Percentiles rank a stretch among this genome's conserved stretches.
These are phyloP conservation scores for Fragum whitleyi DNA, from an alignment of 2,888 invertebrate species.

Conservation along the genomic window DNA sequence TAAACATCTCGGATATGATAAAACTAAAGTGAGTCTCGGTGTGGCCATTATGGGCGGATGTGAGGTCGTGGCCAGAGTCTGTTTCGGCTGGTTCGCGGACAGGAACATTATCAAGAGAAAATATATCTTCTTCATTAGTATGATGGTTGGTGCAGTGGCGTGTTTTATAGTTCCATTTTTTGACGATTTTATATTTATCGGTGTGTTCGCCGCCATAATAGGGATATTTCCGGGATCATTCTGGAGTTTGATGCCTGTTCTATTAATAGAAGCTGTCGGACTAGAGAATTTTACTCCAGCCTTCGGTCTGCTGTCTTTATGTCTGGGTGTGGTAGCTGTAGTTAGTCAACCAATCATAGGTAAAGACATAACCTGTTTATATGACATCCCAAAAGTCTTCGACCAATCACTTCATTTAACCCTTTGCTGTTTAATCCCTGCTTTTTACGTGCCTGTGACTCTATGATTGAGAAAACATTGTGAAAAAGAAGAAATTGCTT, in stretches of 20 bases:
- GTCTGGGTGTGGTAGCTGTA: slow-evolving; percentile 55
- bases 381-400: no score
- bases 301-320: slow-evolving; percentile 62
- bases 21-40: slow-evolving; percentile 39
- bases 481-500: no score
- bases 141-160: slow-evolving; percentile 47
- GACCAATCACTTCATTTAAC: no score
- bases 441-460: no score
- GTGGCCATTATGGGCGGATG: slow-evolving; percentile 91
- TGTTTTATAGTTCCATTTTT: slow-evolving; percentile 59
- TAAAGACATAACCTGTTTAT: slow-evolving; percentile 51
- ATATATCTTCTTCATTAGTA: slow-evolving; percentile 53
- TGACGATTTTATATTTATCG: slow-evolving; percentile 52
- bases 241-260: slow-evolving; percentile 65
- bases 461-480: no score
- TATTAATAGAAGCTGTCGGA: slow-evolving; percentile 68
- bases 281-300: slow-evolving; percentile 61
- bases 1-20: slow-evolving; percentile 88
- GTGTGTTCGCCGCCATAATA: slow-evolving; percentile 60
- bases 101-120: slow-evolving; percentile 86
- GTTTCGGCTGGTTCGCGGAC: slow-evolving; percentile 91
- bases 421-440: no score
- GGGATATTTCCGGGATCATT: slow-evolving; percentile 69
- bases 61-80: slow-evolving; percentile 90
- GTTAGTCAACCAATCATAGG: slow-evolving; percentile 69